phyloP scores from a whole-genome alignment of 2,888 invertebrate species.

The Rugalucina vietnamica region DNA sequence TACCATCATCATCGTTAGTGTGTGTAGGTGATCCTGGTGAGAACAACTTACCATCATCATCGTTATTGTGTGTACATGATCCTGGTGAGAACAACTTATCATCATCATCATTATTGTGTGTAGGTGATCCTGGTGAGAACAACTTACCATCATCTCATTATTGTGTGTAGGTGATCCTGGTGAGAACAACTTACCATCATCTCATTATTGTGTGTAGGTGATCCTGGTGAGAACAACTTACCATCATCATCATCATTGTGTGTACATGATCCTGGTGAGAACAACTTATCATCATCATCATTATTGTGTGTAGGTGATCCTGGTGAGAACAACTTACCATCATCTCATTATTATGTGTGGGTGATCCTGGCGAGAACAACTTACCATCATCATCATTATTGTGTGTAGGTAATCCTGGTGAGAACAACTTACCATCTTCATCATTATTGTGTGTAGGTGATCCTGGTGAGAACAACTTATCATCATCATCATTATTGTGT shows the following conservation, averaged over 20 bases:
- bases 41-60: background rate
- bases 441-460: background rate
- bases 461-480: background rate
- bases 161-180: no score
- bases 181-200: background rate
- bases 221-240: background rate
- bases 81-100: background rate
- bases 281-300: background rate
- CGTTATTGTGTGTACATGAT: background rate
- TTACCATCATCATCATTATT: background rate
- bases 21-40: background rate
- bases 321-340: background rate
- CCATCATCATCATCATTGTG: background rate
- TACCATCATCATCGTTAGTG: conserved; percentile 49
- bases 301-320: background rate
- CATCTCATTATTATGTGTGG: background rate
- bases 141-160: background rate
- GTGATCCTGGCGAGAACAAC: background rate
- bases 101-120: background rate
- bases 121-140: background rate
- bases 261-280: background rate
- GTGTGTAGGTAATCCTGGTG: background rate
- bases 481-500: background rate
- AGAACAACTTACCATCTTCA: background rate
- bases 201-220: background rate